Base-by-base conservation (phyloP, 2,797 vertebrate species). In the Cheirogaleus major region DNA sequence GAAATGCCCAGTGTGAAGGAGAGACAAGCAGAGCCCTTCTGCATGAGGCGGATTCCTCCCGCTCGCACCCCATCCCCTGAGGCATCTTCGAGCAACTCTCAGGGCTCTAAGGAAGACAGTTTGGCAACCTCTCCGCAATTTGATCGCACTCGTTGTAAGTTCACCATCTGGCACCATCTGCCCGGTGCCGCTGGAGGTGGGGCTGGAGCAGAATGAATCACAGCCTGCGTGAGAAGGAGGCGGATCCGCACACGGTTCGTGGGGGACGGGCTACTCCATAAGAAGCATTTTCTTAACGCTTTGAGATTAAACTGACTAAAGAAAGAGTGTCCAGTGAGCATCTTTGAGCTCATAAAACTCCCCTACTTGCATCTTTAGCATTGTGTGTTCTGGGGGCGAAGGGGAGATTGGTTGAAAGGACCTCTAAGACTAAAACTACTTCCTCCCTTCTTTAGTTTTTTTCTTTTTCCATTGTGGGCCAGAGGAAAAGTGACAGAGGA, bases 161-260 rank as follows among this genome's bases (percentile, higher is more conserved):
- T 83, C 94, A 85, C 97, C 96, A 88, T 97, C 89, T 93, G 93
- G 93, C 48, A 94, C 94, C 96, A 75, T 97, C 93, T 94, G 89
- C 79, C 94, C 41, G 22, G 13, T 22, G 70, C 87, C 23, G 38
- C 48, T 89, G 35, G 30, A 84, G 43, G 14, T 27, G 75, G 67
- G 75, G 27, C 57, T 72, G 45, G 41, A 35, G 43, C 20, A 25
- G 48, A 63, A 59, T 82, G 86, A 73, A 73, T 81, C 59, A 27
- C 23, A 80, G 25, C 30, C 43, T n/a, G 20, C 0, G 1, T 6
- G 43, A 87, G 76, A 70, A 81, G 32, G 30, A 89, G 45, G 32
- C 5, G 2, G 45, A 10, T 23, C 11, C 73, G 27, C 30, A 45
- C 14, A 7, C 6, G 57, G 73, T 55, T 50, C 35, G n/a, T 27